Evolutionary conservation across 1,140 invertebrate genomes (phyloP), one percentile per base, ranked within the genome.

Genomic region (Danaus melanippus): DNA sequence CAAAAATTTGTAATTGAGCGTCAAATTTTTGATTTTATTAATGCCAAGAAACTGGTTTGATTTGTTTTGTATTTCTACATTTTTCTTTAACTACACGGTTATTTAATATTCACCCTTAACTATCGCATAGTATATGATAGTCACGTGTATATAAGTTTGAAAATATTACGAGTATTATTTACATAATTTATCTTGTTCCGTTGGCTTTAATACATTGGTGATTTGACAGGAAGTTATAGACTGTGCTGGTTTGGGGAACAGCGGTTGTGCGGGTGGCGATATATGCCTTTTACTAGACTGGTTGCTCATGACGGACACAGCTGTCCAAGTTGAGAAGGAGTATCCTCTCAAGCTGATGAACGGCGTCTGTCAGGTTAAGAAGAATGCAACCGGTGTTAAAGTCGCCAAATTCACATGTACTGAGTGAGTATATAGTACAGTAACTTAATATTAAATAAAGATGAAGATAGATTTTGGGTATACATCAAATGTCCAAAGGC

Each of bases 251-350:
- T 87, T 91, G 46, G 90, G 90, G 43, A 94, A 95, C 82, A 87
- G 88, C 56, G 95, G 95, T 0, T 97, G 95, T 76, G 71, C 89
- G 6, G 95, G 95, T 43, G 95, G 95, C 21, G 93, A 96, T 74
- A 93, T 92, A 52, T 96, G 94, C 71, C 85, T 87, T 52, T 88
- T 95, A n/a, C 76, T 96, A 0, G 72, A 89, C 1, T 96, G 95
- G 95, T 69, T 96, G 46, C 59, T 84, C n/a, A 62, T 79, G 44
- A 89, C 90, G 56, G 89, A 91, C 52, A 82, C 90, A 7, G 71
- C 79, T 9, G 78, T 96, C 42, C 71, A 90, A 17, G 70, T 71
- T 1, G 92, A 93, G 57, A 74, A 71, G 4, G 77, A 90, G 21
- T 96, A 96, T 82, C 94, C 94, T 0, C 79, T 92, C 1, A 89